Conservation (phyloP, 2,888 invertebrate species). For the Chaitophorus viminalis region DNA sequence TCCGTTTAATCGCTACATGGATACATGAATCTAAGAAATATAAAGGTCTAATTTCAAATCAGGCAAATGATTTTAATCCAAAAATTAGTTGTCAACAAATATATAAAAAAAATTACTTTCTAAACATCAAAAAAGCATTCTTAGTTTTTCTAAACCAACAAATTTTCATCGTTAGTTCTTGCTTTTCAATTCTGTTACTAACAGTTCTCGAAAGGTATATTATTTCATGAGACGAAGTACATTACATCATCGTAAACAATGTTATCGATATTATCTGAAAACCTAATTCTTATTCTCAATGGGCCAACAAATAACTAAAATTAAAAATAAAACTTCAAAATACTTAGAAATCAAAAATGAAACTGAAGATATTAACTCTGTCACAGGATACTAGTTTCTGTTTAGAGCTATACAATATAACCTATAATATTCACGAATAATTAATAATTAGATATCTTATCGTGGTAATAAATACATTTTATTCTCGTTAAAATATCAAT, state of each 20-base stretch:
- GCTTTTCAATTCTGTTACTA: not conserved
- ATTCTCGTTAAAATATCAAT: too few species aligned
- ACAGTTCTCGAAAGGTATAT: not conserved
- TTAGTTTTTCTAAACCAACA: not conserved
- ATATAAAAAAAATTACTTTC: not conserved
- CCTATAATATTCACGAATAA: too few species aligned
- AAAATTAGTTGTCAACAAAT: not conserved
- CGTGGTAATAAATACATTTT: too few species aligned
- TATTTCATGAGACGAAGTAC: not conserved
- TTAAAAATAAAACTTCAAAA: not conserved
- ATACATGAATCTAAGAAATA: too few species aligned
- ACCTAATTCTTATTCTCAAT: not conserved
- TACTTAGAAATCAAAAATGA: not conserved
- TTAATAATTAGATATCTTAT: too few species aligned
- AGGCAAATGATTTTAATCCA: not conserved
- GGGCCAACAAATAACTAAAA: too few species aligned
- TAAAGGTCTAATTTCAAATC: too few species aligned
- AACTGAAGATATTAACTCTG: too few species aligned
- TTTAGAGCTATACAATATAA: too few species aligned
- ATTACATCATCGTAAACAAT: not conserved
- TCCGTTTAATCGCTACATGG: too few species aligned
- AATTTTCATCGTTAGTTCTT: constrained; percentile 1
- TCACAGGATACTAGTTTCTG: too few species aligned
- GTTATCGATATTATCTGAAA: not conserved
- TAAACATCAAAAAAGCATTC: not conserved